phyloP scores from a whole-genome alignment of 2,797 vertebrate genomes.

The Adrianichthys oophorus region DNA sequence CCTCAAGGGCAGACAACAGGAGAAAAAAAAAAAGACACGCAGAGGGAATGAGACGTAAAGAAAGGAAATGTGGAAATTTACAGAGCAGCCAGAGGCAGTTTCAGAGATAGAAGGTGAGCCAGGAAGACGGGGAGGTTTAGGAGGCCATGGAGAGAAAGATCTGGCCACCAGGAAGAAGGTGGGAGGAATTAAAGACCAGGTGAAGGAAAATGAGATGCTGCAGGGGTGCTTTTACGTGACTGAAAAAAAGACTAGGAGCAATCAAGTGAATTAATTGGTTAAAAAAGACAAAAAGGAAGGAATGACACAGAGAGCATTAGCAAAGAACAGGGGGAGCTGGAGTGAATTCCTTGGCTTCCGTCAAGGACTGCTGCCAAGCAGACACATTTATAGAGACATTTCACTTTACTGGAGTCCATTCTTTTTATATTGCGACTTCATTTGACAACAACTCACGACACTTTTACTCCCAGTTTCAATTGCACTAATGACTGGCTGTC shows the following conservation, averaged over 20 bases:
- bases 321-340: constrained; percentile 2
- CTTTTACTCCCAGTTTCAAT: constrained; percentile 24
- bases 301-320: constrained; percentile 3
- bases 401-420: constrained; percentile 8
- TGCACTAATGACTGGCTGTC: constrained; percentile 49
- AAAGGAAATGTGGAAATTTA: constrained; percentile 53
- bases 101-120: constrained; percentile 50
- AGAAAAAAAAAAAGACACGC: constrained; percentile 44
- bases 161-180: constrained; percentile 14
- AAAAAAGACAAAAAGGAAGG: constrained; percentile 36
- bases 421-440: constrained; percentile 31
- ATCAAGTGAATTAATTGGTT: neutral
- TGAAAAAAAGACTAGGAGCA: neutral
- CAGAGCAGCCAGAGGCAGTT: constrained; percentile 51
- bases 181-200: constrained; percentile 3
- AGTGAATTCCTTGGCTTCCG: neutral
- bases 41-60: constrained; percentile 52
- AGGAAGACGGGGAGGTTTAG: constrained; percentile 38
- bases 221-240: constrained; percentile 4
- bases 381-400: constrained; percentile 12
- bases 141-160: constrained; percentile 17
- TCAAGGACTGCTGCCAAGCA: neutral
- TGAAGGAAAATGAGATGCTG: constrained; percentile 7
- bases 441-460: constrained; percentile 34
- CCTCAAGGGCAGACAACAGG: constrained; percentile 73